phyloP scores from a whole-genome alignment of 2,888 invertebrate genomes.

The Xestia ashworthii region DNA sequence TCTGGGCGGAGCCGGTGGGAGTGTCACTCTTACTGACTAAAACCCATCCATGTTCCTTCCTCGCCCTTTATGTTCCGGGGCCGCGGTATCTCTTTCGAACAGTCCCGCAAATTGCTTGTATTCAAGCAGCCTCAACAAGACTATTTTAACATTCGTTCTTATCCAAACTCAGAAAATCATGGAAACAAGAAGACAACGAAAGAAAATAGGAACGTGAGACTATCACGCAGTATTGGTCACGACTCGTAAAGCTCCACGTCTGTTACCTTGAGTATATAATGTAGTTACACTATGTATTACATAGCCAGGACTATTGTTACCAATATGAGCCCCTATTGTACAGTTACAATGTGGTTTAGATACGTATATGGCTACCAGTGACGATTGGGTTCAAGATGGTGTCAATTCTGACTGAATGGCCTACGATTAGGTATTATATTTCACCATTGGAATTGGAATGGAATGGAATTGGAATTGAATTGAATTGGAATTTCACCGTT shows the following conservation, averaged over 20 bases:
- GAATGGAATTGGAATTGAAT: too few species aligned
- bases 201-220: constrained; percentile 67
- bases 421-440: background rate
- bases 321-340: constrained; percentile 25
- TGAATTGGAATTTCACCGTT: too few species aligned
- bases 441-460: too few species aligned
- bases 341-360: constrained; percentile 10
- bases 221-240: constrained; percentile 74
- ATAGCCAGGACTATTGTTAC: constrained; percentile 46
- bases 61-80: too few species aligned
- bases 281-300: constrained; percentile 37
- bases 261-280: constrained; percentile 32
- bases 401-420: constrained; percentile 9
- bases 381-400: constrained; percentile 10
- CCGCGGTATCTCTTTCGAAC: too few species aligned
- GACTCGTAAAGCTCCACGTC: constrained; percentile 39
- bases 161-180: constrained; percentile 45
- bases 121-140: too few species aligned
- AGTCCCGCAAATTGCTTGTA: too few species aligned
- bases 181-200: constrained; percentile 20
- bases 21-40: too few species aligned
- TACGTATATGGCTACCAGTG: background rate
- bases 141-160: background rate
- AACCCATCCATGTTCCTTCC: too few species aligned
- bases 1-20: too few species aligned